phyloP scores from a whole-genome alignment of 1,140 invertebrate genomes.

The Eriosoma lanigerum region DNA sequence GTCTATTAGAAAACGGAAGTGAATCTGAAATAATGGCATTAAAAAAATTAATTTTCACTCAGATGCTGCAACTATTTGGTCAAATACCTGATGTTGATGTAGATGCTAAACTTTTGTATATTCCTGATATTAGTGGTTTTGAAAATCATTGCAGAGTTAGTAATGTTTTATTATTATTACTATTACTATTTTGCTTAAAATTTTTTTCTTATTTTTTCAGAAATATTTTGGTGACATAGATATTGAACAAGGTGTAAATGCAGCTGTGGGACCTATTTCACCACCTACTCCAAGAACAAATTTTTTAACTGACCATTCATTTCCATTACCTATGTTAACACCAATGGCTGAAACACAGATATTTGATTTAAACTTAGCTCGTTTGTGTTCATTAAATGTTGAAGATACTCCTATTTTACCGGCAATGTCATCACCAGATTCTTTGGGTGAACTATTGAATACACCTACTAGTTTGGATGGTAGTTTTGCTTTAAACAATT shows the following conservation, averaged over 20 bases:
- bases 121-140: conserved; percentile 37
- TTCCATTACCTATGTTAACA: conserved; percentile 5
- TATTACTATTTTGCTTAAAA: neutral
- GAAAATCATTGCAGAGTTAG: conserved; percentile 33
- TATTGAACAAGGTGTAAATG: conserved; percentile 24
- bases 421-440: conserved; percentile 57
- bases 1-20: conserved; percentile 78
- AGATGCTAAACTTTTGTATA: conserved; percentile 62
- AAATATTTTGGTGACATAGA: conserved; percentile 47
- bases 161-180: neutral
- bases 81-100: conserved; percentile 77
- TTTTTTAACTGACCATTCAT: conserved; percentile 38
- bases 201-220: conserved; percentile 4
- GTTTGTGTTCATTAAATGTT: conserved; percentile 72
- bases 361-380: conserved; percentile 76
- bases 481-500: conserved; percentile 72
- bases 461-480: conserved; percentile 63
- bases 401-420: conserved; percentile 64
- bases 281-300: conserved; percentile 47
- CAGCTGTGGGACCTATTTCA: conserved; percentile 31
- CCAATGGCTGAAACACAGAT: conserved; percentile 31
- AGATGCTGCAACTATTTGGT: conserved; percentile 75
- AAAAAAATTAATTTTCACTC: conserved; percentile 73
- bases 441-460: conserved; percentile 68
- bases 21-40: conserved; percentile 79